A percentile compares a stretch with the other conserved stretches of the same genome.
These are phyloP conservation scores for Oncorhynchus kisutch DNA, from an alignment of 2,113 vertebrate species.

Conservation along the genomic window DNA sequence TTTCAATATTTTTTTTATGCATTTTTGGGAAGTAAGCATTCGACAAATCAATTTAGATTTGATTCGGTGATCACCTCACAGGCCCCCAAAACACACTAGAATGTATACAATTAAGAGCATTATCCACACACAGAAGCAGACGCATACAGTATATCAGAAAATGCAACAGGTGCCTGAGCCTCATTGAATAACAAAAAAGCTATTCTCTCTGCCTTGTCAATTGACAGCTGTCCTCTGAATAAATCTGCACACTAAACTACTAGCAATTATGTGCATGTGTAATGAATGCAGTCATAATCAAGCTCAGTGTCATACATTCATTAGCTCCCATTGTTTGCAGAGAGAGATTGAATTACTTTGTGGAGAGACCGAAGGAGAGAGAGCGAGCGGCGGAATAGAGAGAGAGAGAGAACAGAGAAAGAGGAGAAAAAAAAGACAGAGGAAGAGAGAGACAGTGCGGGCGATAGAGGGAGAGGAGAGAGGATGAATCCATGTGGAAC, in stretches of 20 bases:
- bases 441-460: slow-evolving; percentile 41
- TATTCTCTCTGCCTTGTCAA: slow-evolving; percentile 63
- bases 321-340: slow-evolving; percentile 68
- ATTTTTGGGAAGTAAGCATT: no score
- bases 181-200: slow-evolving; percentile 52
- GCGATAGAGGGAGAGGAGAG: slow-evolving; percentile 23
- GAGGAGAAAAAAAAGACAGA: slow-evolving; percentile 47
- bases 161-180: neutral
- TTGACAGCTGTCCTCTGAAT: slow-evolving; percentile 74
- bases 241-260: slow-evolving; percentile 52
- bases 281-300: slow-evolving; percentile 69
- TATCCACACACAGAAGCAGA: neutral
- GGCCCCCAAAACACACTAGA: no score
- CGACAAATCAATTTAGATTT: no score
- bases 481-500: slow-evolving; percentile 51
- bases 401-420: slow-evolving; percentile 30
- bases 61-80: no score
- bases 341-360: slow-evolving; percentile 63
- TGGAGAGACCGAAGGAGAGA: slow-evolving; percentile 11
- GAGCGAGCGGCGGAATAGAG: slow-evolving; percentile 42
- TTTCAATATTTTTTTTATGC: no score
- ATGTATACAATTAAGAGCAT: no score
- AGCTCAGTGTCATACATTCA: slow-evolving; percentile 69
- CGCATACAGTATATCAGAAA: neutral
- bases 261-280: slow-evolving; percentile 69